These are phyloP conservation scores for Drosophila sp. DNA, from an alignment of 1,140 invertebrate genomes.

Conservation along the genomic window DNA sequence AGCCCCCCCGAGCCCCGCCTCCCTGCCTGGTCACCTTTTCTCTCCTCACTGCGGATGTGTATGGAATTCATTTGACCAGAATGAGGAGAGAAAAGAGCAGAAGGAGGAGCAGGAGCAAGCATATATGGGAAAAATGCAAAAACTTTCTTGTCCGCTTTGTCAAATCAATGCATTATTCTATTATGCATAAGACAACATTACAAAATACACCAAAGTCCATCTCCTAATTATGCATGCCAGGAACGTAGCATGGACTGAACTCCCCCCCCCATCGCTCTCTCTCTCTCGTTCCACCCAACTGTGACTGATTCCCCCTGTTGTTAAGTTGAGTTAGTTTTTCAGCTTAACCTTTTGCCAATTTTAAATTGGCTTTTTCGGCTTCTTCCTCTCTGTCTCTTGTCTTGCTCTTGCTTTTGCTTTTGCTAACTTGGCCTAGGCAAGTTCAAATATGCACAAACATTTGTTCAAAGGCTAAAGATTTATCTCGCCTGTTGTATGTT, in stretches of 20 bases:
- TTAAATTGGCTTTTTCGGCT: constrained; percentile 62
- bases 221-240: constrained; percentile 70
- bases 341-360: constrained; percentile 80
- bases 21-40: background rate
- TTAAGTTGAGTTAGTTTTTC: constrained; percentile 67
- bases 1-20: background rate
- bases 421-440: constrained; percentile 42
- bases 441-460: constrained; percentile 81
- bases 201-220: constrained; percentile 38
- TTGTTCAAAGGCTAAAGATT: constrained; percentile 80
- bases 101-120: too few species aligned
- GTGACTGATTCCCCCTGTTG: too few species aligned
- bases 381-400: background rate
- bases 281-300: too few species aligned
- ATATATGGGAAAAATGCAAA: background rate
- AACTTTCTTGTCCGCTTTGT: constrained; percentile 5
- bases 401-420: constrained; percentile 11
- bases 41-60: constrained; percentile 13
- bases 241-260: constrained; percentile 41
- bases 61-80: constrained; percentile 44
- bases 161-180: constrained; percentile 62
- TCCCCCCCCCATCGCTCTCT: too few species aligned
- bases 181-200: constrained; percentile 51
- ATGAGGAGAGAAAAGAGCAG: constrained; percentile 15
- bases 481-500: constrained; percentile 67